Conservation (phyloP, 1,140 invertebrate species). For the Pogonus chalceus region DNA sequence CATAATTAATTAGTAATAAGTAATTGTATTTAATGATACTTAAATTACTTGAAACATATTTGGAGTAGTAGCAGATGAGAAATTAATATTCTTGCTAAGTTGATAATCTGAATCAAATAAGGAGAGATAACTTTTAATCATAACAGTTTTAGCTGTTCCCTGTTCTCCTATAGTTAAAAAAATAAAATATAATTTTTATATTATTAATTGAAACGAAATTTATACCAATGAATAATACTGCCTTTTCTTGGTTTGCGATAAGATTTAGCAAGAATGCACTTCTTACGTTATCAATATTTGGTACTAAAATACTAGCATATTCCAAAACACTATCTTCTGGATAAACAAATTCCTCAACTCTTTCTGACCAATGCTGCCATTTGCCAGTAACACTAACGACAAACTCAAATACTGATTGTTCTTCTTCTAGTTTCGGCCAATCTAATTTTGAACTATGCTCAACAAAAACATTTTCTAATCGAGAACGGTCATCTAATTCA, state of each 20-base stretch:
- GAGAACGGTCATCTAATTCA: constrained; percentile 59
- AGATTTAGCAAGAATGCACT: constrained; percentile 73
- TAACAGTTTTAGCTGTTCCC: constrained; percentile 86
- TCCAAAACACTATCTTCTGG: constrained; percentile 63
- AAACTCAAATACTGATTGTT: constrained; percentile 77
- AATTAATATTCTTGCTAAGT: constrained; percentile 73
- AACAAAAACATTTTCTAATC: constrained; percentile 63
- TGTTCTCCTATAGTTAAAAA: constrained; percentile 57
- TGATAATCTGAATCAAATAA: constrained; percentile 70
- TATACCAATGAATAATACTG: constrained; percentile 73
- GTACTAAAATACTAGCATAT: constrained; percentile 73
- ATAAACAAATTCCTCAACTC: constrained; percentile 65
- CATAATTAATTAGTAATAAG: neutral
- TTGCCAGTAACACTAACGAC: constrained; percentile 57
- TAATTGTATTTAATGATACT: neutral
- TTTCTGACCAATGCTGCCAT: constrained; percentile 72
- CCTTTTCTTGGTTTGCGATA: constrained; percentile 70
- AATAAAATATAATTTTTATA: too few relatives aligned
- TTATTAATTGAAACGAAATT: too few relatives aligned
- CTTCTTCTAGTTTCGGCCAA: constrained; percentile 47
- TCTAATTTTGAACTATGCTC: constrained; percentile 52
- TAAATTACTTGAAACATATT: constrained; percentile 71
- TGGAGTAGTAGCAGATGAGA: constrained; percentile 82
- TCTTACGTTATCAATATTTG: constrained; percentile 79
- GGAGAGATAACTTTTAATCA: constrained; percentile 73